These are phyloP conservation scores for Platichthys stellatus DNA, from an alignment of 2,113 vertebrate species.

Conservation along the genomic window DNA sequence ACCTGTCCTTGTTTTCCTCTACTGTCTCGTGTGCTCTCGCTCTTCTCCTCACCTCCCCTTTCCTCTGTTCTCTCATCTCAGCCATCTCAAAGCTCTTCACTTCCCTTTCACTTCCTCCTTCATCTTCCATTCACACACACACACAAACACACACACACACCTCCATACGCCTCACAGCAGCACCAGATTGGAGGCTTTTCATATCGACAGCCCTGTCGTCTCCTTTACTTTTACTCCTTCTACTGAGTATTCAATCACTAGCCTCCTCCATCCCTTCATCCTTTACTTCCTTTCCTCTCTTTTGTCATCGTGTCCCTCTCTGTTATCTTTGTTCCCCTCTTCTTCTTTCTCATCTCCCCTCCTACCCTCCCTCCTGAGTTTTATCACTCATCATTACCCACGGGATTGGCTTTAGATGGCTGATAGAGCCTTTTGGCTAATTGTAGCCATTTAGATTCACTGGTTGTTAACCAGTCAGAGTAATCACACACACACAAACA, in stretches of 20 bases:
- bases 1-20: constrained; percentile 62
- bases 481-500: constrained; percentile 45
- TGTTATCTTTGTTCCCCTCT: constrained; percentile 51
- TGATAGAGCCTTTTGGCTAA: constrained; percentile 83
- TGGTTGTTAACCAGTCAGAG: constrained; percentile 79
- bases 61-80: constrained; percentile 60
- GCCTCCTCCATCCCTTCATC: constrained; percentile 21
- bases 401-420: constrained; percentile 82
- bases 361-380: constrained; percentile 53
- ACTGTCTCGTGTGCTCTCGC: constrained; percentile 39
- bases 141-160: constrained; percentile 4
- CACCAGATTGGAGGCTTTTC: constrained; percentile 60
- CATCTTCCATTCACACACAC: constrained; percentile 36
- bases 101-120: constrained; percentile 66
- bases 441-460: constrained; percentile 85
- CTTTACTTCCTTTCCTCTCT: neutral
- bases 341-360: constrained; percentile 28
- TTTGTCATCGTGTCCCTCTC: constrained; percentile 21
- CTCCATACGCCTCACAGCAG: constrained; percentile 44
- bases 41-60: constrained; percentile 54
- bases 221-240: constrained; percentile 28
- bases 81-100: constrained; percentile 68
- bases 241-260: constrained; percentile 38
- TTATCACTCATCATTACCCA: constrained; percentile 83
- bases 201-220: constrained; percentile 56